These are phyloP conservation scores for Horisme vitalbata DNA, from an alignment of 2,888 invertebrate species.

Conservation along the genomic window DNA sequence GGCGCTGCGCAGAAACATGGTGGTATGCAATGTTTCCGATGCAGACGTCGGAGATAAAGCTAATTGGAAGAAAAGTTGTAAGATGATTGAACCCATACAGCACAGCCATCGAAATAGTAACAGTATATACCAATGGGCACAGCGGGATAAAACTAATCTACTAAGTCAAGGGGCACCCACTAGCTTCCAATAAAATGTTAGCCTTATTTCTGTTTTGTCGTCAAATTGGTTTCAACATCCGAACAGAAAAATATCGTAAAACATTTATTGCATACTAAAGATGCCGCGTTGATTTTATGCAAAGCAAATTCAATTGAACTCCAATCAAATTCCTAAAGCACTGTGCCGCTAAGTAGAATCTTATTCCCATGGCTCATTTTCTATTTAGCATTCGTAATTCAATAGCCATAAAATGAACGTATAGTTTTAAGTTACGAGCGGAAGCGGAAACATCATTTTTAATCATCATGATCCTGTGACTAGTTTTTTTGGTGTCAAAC, in stretches of 20 bases:
- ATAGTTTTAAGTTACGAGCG: slow-evolving; percentile 40
- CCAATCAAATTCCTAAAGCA: slow-evolving; percentile 47
- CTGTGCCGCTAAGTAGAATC: slow-evolving; percentile 45
- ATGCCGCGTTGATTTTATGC: slow-evolving; percentile 33
- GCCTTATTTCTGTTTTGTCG: slow-evolving; percentile 33
- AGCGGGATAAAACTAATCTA: too few relatives aligned
- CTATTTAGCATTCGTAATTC: slow-evolving; percentile 67
- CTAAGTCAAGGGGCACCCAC: neutral
- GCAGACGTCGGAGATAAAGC: too few relatives aligned
- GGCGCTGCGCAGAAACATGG: too few relatives aligned
- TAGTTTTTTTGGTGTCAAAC: too few relatives aligned
- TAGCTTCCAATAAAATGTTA: neutral
- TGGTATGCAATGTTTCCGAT: too few relatives aligned
- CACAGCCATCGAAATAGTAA: too few relatives aligned
- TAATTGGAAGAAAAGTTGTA: too few relatives aligned
- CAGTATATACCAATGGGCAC: too few relatives aligned
- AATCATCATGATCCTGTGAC: too few relatives aligned
- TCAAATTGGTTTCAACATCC: slow-evolving; percentile 31
- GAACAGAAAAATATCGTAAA: slow-evolving; percentile 34
- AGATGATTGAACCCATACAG: too few relatives aligned
- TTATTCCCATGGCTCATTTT: slow-evolving; percentile 65
- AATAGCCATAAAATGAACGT: slow-evolving; percentile 60
- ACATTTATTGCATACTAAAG: slow-evolving; percentile 41
- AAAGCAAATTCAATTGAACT: slow-evolving; percentile 48
- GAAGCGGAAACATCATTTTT: slow-evolving; percentile 39